Evolutionary conservation across 2,888 invertebrate genomes (phyloP), one percentile per base, ranked within the genome.

Genomic region (Cheilosia soror): DNA sequence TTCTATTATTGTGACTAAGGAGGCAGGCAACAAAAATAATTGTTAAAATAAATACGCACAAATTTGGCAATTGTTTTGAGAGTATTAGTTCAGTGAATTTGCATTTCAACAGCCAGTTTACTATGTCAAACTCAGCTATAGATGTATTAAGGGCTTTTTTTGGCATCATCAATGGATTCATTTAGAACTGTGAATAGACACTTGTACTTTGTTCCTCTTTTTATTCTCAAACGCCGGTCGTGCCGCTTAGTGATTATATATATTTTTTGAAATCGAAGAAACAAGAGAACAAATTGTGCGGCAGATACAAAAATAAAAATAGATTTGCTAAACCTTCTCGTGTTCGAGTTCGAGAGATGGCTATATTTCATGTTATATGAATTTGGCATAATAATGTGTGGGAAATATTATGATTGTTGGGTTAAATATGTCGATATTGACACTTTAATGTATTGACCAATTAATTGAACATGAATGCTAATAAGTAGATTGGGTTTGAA

Each of bases 131-230:
- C 9, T n/a, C 53, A 20, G 37, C n/a, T 33, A 3, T 55, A 33
- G 40, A 7, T 69, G 33, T 25, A 40, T 20, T 72, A 65, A 55
- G 53, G 44, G 29, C 31, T 58, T 57, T 69, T 40, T 11, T 72
- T 72, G 72, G 76, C 68, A 68, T 51, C 76, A 81, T 76, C 68
- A 81, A 71, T 76, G 53, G 71, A 81, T 65, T 62, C 60, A 78
- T 83, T 72, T 77, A 55, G 49, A 55, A 57, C 31, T 51, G 49
- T 37, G 69, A 49, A 55, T 60, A 62, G 15, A 53, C 33, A 4
- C 20, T 20, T 13, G 20, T 13, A 40, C 29, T 13, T 53, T 53
- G 6, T 66, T 20, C 11, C 5, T 31, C 7, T 69, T 57, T 57
- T 51, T 66, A 15, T 65, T 11, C 47, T 25, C 44, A 29, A 51